These are phyloP conservation scores for Burhinus bistriatus DNA, from an alignment of 2,113 vertebrate species.

Conservation along the genomic window DNA sequence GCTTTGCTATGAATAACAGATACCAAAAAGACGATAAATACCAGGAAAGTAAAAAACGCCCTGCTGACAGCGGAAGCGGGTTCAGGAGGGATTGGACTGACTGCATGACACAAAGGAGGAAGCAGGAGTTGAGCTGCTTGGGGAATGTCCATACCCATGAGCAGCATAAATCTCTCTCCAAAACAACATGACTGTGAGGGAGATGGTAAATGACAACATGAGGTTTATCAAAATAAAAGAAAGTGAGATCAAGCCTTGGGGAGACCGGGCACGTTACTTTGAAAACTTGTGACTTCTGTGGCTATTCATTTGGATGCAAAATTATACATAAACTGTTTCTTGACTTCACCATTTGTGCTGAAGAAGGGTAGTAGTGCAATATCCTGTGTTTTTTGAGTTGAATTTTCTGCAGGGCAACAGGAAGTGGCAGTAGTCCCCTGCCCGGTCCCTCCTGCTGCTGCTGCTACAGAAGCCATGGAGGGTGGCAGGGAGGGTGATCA, in stretches of 20 bases:
- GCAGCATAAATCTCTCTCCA: background rate
- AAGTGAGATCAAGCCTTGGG: background rate
- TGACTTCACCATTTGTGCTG: background rate
- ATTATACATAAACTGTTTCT: background rate
- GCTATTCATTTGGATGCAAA: background rate
- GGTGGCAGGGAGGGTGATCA: fast-evolving
- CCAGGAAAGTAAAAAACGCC: background rate
- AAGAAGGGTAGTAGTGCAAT: background rate
- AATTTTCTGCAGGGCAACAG: background rate
- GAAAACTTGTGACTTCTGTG: background rate
- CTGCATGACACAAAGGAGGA: background rate
- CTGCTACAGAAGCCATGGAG: background rate
- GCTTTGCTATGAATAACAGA: background rate
- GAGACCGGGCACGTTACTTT: background rate
- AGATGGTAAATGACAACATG: background rate
- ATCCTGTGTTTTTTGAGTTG: background rate
- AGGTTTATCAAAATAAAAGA: background rate
- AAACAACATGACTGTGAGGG: background rate
- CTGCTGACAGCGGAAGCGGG: background rate
- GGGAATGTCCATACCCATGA: background rate
- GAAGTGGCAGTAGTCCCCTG: fast-evolving
- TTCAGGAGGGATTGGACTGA: background rate
- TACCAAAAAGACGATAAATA: background rate
- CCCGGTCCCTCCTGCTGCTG: background rate
- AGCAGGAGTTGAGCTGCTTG: background rate